These are phyloP conservation scores for Mastomys coucha DNA, from an alignment of 2,113 vertebrate species.

Conservation along the genomic window DNA sequence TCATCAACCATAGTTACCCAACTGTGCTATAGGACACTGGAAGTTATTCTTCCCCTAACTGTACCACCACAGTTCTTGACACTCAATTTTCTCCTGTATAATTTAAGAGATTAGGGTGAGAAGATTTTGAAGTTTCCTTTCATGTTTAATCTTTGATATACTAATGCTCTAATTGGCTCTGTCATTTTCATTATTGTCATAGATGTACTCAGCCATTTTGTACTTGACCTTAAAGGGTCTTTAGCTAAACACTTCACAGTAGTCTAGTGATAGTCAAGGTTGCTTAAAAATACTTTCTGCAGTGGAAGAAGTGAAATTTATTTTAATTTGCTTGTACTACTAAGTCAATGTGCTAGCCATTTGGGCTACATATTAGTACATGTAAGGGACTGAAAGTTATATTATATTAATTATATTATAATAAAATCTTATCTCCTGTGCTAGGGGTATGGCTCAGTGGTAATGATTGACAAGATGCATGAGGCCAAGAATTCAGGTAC, in stretches of 20 bases:
- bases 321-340: constrained; percentile 24
- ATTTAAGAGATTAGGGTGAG: constrained; percentile 58
- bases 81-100: constrained; percentile 44
- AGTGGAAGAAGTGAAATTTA: constrained; percentile 22
- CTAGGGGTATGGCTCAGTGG: not conserved
- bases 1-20: not conserved
- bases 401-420: no score
- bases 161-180: constrained; percentile 45
- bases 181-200: constrained; percentile 55
- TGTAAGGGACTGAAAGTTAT: not conserved
- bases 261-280: constrained; percentile 30
- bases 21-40: not conserved
- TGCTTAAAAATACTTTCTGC: constrained; percentile 45
- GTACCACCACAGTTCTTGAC: not conserved
- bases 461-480: not conserved
- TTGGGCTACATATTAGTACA: not conserved
- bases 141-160: constrained; percentile 50
- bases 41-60: not conserved
- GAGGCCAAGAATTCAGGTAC: not conserved
- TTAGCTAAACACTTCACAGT: constrained; percentile 45
- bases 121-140: constrained; percentile 53
- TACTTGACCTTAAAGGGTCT: constrained; percentile 36
- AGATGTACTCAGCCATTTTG: constrained; percentile 47
- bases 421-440: not conserved
- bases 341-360: not conserved